Percentiles rank a stretch among this genome's conserved stretches.
Conservation (phyloP, 2,888 invertebrate genomes). For the Oscheius sp. region DNA sequence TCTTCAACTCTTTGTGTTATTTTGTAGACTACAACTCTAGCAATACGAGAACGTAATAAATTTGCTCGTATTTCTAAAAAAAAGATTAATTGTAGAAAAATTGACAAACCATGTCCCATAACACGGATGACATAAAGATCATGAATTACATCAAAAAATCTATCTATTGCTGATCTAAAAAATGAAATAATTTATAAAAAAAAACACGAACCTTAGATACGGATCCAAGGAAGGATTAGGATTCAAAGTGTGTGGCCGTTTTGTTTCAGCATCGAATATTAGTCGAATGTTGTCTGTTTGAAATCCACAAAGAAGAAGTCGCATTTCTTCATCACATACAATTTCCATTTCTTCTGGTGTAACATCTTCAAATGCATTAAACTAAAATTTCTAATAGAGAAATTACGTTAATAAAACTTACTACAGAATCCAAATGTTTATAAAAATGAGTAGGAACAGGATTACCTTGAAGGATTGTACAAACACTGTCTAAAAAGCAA, state of each 20-base stretch:
- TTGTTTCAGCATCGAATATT: not conserved
- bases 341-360: slow-evolving; percentile 30
- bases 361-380: slow-evolving; percentile 20
- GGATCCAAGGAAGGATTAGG: slow-evolving; percentile 31
- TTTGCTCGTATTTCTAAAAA: slow-evolving; percentile 6
- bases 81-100: not conserved
- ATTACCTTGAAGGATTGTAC: not conserved
- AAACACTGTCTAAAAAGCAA: not conserved
- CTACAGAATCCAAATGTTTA: not conserved
- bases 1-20: not conserved
- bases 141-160: slow-evolving; percentile 19
- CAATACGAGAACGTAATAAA: slow-evolving; percentile 11
- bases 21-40: slow-evolving; percentile 1
- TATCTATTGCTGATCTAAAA: slow-evolving; percentile 25
- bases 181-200: not conserved
- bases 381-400: slow-evolving; percentile 18
- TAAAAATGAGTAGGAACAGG: slow-evolving; percentile 10
- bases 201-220: slow-evolving; percentile 8
- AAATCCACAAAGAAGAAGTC: slow-evolving; percentile 19
- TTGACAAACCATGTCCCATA: slow-evolving; percentile 16
- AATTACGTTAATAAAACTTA: slow-evolving; percentile 22
- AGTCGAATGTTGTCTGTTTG: slow-evolving; percentile 33
- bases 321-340: slow-evolving; percentile 28
- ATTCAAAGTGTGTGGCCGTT: not conserved
- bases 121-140: slow-evolving; percentile 25